A percentile compares a stretch with the other conserved stretches of the same genome.
Evolutionary conservation across 2,888 invertebrate species (phyloP).

Genomic region (Stenchaetothrips biformis): DNA sequence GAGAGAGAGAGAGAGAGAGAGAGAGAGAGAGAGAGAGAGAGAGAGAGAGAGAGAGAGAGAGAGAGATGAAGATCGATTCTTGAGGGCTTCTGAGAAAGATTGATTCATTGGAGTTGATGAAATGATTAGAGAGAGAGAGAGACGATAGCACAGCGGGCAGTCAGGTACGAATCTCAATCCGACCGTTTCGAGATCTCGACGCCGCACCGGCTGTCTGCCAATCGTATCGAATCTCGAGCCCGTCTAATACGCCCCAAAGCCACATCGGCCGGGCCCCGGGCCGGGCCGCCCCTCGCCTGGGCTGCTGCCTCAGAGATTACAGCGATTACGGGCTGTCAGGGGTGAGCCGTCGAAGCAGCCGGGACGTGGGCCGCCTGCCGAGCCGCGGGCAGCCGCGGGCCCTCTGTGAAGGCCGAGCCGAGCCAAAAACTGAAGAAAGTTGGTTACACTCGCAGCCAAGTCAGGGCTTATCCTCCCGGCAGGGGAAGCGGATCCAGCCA

Average conservation of each 20-base stretch:
- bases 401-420: background rate
- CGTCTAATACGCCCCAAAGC: background rate
- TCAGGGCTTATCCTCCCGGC: background rate
- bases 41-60: too few relatives aligned
- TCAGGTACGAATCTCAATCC: background rate
- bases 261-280: background rate
- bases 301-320: background rate
- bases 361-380: background rate
- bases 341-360: background rate
- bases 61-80: too few relatives aligned
- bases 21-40: too few relatives aligned
- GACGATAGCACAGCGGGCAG: background rate
- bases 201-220: background rate
- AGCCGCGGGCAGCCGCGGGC: background rate
- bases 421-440: background rate
- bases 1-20: too few relatives aligned
- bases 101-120: too few relatives aligned
- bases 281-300: background rate
- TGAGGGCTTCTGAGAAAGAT: too few relatives aligned
- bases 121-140: too few relatives aligned
- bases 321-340: background rate
- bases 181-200: background rate
- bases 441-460: slow-evolving; percentile 15
- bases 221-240: background rate
- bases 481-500: background rate